Conservation (phyloP, 2,113 vertebrate species). For the Tetrao urogallus region DNA sequence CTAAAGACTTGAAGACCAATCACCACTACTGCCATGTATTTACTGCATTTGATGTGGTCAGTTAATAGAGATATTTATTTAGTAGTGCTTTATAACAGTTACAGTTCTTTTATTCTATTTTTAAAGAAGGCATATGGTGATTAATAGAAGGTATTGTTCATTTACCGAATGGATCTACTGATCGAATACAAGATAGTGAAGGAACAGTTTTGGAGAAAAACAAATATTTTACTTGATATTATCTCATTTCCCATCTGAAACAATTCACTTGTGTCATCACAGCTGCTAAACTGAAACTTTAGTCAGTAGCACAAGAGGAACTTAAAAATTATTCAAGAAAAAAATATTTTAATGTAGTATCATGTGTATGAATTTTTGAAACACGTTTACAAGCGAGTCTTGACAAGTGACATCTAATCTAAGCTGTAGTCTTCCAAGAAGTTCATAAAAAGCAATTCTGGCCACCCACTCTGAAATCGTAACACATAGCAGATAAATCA, state of each 20-base stretch:
- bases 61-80: constrained; percentile 58
- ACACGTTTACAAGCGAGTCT: neutral
- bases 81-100: neutral
- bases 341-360: neutral
- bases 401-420: neutral
- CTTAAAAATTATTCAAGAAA: neutral
- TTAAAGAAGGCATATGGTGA: neutral
- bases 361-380: neutral
- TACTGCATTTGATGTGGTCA: constrained; percentile 98
- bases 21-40: constrained; percentile 99
- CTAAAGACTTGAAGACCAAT: constrained; percentile 99
- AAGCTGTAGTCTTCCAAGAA: neutral
- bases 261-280: neutral
- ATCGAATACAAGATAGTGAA: neutral
- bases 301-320: neutral
- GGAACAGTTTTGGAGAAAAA: neutral
- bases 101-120: neutral
- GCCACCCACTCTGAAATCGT: neutral
- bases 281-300: neutral
- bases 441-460: neutral
- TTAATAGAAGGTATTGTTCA: neutral
- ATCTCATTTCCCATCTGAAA: neutral
- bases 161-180: neutral
- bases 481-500: neutral
- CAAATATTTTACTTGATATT: neutral